These are phyloP conservation scores for Diplogasteroides magnus DNA, from an alignment of 1,140 invertebrate species.

Conservation along the genomic window DNA sequence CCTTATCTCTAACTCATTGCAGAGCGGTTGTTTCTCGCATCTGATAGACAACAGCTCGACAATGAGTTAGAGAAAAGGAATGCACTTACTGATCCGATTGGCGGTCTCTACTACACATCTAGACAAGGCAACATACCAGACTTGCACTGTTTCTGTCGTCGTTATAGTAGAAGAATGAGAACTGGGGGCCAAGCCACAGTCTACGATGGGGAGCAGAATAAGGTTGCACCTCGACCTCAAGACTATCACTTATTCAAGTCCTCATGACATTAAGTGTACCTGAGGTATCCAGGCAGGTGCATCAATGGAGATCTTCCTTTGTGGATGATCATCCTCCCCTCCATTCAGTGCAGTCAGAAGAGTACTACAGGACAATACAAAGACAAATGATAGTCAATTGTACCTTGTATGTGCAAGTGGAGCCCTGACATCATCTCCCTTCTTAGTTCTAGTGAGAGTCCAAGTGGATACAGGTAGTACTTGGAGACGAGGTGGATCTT, in stretches of 20 bases:
- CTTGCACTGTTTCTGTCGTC: slow-evolving; percentile 15
- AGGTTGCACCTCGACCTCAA: slow-evolving; percentile 44
- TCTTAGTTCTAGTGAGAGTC: slow-evolving; percentile 8
- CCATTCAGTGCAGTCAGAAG: neutral
- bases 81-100: too few species aligned
- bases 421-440: slow-evolving; percentile 2
- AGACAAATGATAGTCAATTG: neutral
- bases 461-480: slow-evolving; percentile 8
- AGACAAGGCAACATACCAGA: slow-evolving; percentile 11
- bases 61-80: too few species aligned
- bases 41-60: too few species aligned
- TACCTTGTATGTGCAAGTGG: neutral
- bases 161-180: slow-evolving; percentile 42
- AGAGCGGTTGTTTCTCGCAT: neutral
- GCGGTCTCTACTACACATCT: too few species aligned
- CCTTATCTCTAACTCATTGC: too few species aligned
- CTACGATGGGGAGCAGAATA: slow-evolving; percentile 50
- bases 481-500: slow-evolving; percentile 13
- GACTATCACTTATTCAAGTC: slow-evolving; percentile 34
- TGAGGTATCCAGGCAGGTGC: neutral
- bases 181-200: slow-evolving; percentile 54
- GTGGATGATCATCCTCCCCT: slow-evolving; percentile 10
- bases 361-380: slow-evolving; percentile 7
- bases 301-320: slow-evolving; percentile 7
- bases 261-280: neutral